Base-by-base conservation (phyloP, 2,888 invertebrate species). In the Orthosia gothica region DNA sequence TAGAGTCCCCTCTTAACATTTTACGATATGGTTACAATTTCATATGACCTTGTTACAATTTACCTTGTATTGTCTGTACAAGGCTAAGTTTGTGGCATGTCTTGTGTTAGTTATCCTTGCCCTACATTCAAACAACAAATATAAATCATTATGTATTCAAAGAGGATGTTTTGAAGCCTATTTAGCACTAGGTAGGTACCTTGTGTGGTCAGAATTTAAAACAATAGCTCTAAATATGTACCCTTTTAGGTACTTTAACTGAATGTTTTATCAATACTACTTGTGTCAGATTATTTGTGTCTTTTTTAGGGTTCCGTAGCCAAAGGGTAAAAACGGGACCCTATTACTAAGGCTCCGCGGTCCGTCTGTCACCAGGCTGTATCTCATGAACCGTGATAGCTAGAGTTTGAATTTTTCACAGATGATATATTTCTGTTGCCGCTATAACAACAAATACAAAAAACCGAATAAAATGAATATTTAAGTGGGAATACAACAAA, bases 71-170 rank as follows among this genome's bases (percentile, higher is more conserved):
- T 75, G 84, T 81, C 64, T 45, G 20, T 62, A n/a, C 81, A 82
- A 84, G 84, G 81, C 70, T 76, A 55, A 55, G 13, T 18, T 63
- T 55, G 57, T 75, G 58, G 84, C 84, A 84, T 82, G 81, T 81
- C 84, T 82, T 58, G 76, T 65, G 50, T 71, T 71, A 55, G 26
- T 84, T 62, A 70, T 55, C 81, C 76, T 76, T 71, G 59, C 5
- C 54, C 76, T 61, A 68, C 64, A 66, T 75, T 84, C 11, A 32
- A 54, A 59, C n/a, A 70, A 57, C 45, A 67, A 83, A 64, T 67
- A 23, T 67, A 23, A 64, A 70, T 74, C 13, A 59, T 52, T 63
- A 59, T 32, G 63, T 52, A 74, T 69, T 64, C 55, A 65, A n/a
- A 70, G 23, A 62, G 23, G 52, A 57, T 15, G 16, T 7, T 57